These are phyloP conservation scores for Lepidurus packardi DNA, from an alignment of 1,140 invertebrate species.

Conservation along the genomic window DNA sequence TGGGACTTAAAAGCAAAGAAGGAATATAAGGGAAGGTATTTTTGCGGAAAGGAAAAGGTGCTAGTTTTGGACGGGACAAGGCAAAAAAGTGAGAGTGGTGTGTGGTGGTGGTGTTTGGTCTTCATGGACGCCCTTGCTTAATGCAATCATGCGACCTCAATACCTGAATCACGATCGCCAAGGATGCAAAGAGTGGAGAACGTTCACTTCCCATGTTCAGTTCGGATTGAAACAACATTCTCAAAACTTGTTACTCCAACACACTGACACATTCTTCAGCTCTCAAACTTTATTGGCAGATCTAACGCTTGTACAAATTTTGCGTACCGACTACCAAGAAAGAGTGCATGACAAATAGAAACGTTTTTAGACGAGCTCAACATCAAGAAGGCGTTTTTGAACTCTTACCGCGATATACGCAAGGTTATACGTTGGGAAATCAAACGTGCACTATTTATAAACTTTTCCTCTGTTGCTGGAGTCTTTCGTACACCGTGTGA, in stretches of 20 bases:
- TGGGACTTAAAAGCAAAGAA: neutral
- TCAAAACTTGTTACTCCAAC: constrained; percentile 32
- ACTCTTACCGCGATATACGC: too few relatives aligned
- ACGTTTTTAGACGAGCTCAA: too few relatives aligned
- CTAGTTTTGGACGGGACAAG: neutral
- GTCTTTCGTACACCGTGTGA: neutral
- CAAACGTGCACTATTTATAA: too few relatives aligned
- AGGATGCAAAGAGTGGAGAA: neutral
- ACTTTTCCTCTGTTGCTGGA: too few relatives aligned
- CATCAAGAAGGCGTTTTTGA: too few relatives aligned
- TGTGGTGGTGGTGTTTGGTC: constrained; percentile 10
- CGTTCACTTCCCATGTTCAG: neutral
- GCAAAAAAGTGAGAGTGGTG: constrained; percentile 27
- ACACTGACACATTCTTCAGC: constrained; percentile 32
- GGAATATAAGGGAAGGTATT: neutral
- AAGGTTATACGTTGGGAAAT: too few relatives aligned
- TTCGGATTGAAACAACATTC: constrained; percentile 16
- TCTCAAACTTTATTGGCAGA: neutral
- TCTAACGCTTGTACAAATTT: too few relatives aligned
- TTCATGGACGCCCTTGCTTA: constrained; percentile 5
- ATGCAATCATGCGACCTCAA: constrained; percentile 23
- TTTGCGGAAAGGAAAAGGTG: neutral
- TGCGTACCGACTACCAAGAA: too few relatives aligned
- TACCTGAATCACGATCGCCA: constrained; percentile 9
- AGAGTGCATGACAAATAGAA: too few relatives aligned